These are phyloP conservation scores for Chironomus tepperi DNA, from an alignment of 1,140 invertebrate genomes.

Conservation along the genomic window DNA sequence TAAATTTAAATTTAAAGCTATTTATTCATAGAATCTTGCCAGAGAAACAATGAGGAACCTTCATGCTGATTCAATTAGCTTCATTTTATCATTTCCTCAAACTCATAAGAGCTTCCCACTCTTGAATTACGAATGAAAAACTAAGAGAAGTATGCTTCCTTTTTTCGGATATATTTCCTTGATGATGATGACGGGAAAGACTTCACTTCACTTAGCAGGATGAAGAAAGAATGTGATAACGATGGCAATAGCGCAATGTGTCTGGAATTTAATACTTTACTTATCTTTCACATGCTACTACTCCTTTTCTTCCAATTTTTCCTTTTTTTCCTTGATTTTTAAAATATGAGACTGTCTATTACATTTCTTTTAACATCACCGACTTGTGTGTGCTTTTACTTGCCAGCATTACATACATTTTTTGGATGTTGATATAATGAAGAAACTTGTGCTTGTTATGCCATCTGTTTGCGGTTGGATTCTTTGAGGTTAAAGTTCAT, in stretches of 20 bases:
- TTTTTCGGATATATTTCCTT: neutral
- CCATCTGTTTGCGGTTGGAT: conserved; percentile 6
- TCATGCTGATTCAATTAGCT: neutral
- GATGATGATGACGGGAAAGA: neutral
- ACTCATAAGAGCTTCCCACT: neutral
- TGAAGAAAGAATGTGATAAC: neutral
- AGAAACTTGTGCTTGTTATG: conserved; percentile 12
- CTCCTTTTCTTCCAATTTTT: neutral
- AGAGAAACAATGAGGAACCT: no score
- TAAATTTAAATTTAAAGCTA: no score
- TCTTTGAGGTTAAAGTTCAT: neutral
- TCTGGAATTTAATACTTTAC: conserved; percentile 1
- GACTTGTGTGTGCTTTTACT: neutral
- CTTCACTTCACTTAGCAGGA: neutral
- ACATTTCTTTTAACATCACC: neutral
- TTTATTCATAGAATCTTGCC: no score
- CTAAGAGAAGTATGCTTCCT: neutral
- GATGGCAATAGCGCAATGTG: conserved; percentile 6
- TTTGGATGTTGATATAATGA: neutral
- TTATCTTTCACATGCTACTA: neutral
- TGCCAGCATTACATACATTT: neutral
- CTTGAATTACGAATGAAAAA: neutral
- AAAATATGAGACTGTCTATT: neutral
- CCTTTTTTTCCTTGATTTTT: neutral
- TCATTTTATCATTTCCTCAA: neutral